Percentiles rank a stretch among this genome's conserved stretches.
Conservation (phyloP, 2,888 invertebrate genomes). For the Magallana nippona region DNA sequence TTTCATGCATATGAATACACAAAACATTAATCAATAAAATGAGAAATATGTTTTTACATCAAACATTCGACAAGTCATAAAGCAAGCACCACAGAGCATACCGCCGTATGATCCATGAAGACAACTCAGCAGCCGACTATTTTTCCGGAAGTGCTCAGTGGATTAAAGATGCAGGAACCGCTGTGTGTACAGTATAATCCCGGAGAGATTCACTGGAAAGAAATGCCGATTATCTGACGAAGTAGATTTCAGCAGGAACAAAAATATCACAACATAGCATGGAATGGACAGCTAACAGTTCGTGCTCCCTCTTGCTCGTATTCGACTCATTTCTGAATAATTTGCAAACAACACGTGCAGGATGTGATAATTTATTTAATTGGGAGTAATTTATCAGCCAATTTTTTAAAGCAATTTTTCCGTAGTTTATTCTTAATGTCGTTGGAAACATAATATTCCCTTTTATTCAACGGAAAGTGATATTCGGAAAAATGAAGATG, state of each 20-base stretch:
- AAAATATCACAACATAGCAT: slow-evolving; percentile 15
- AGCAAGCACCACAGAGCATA: not conserved
- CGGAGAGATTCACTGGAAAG: not conserved
- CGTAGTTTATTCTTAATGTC: not conserved
- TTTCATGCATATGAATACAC: no score
- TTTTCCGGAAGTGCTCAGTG: slow-evolving; percentile 10
- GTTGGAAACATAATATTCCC: not conserved
- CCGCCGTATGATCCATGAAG: not conserved
- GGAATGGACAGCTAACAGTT: slow-evolving; percentile 8
- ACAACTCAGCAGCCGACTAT: not conserved
- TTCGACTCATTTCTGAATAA: not conserved
- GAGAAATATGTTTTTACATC: no score
- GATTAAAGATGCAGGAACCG: slow-evolving; percentile 13
- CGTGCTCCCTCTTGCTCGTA: not conserved
- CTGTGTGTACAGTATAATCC: not conserved
- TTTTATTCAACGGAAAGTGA: not conserved
- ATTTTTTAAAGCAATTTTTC: not conserved
- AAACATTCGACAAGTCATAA: no score
- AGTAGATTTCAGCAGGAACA: slow-evolving; percentile 5
- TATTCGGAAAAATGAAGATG: slow-evolving; percentile 1
- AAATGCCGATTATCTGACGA: slow-evolving; percentile 9
- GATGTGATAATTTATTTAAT: slow-evolving; percentile 22
- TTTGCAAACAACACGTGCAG: not conserved
- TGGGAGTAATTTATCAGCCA: not conserved
- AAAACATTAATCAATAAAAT: no score